Evolutionary conservation across 37 sponge, comb jelly and placozoan genomes (phyloP).

Genomic region (Ianthella basta): DNA sequence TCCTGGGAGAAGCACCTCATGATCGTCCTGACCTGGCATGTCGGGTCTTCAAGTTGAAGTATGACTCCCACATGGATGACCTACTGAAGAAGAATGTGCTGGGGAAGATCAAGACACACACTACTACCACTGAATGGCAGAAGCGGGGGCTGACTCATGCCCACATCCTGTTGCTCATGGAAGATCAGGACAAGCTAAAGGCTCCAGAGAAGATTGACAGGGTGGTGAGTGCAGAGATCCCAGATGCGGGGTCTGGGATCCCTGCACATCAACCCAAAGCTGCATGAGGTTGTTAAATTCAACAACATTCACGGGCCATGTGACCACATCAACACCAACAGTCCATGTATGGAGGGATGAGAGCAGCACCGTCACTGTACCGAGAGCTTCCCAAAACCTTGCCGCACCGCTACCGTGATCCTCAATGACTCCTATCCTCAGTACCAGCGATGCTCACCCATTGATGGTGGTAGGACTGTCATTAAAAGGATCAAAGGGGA

Average conservation of each 20-base stretch:
- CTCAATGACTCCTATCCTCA: not conserved
- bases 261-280: not conserved
- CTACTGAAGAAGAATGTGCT: too few relatives aligned
- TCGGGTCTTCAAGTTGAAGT: conserved; percentile 25
- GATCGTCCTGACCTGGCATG: conserved; percentile 22
- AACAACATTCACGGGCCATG: not conserved
- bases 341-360: not conserved
- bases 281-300: not conserved
- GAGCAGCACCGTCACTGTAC: not conserved
- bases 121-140: not conserved
- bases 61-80: too few relatives aligned
- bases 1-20: not conserved
- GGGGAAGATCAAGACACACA: not conserved
- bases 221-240: not conserved
- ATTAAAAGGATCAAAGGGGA: not conserved
- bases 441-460: not conserved
- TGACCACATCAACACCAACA: not conserved
- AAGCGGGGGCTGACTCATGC: not conserved
- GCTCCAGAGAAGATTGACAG: conserved; percentile 12
- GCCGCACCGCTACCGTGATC: not conserved
- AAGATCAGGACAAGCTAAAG: not conserved
- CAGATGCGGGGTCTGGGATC: too few relatives aligned
- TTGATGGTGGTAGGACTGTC: not conserved
- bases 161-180: not conserved
- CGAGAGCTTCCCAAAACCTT: not conserved